These are phyloP conservation scores for Phoenicopterus ruber DNA, from an alignment of 2,113 vertebrate species.

Conservation along the genomic window DNA sequence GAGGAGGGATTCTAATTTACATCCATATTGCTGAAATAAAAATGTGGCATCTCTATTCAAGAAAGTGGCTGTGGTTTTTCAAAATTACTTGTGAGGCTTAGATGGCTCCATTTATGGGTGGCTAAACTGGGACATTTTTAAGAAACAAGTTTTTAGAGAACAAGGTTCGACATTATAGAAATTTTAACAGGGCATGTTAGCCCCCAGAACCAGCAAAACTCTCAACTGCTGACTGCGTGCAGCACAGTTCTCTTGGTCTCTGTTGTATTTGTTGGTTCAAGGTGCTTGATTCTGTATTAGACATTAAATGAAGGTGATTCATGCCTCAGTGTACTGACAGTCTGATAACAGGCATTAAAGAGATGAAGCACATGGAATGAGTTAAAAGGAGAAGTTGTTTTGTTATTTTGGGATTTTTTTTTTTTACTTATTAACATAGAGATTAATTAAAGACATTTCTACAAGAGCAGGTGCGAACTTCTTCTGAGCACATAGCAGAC, in stretches of 20 bases:
- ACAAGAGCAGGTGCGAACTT: background rate
- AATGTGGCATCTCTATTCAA: background rate
- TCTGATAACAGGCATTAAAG: background rate
- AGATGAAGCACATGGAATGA: background rate
- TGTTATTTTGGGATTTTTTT: background rate
- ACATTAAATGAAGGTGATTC: background rate
- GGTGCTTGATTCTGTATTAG: background rate
- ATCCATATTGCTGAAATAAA: background rate
- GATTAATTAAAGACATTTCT: background rate
- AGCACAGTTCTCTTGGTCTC: background rate
- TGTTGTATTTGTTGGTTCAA: background rate
- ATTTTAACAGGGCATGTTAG: background rate
- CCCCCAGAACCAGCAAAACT: background rate
- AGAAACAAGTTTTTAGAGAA: background rate
- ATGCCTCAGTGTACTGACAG: background rate
- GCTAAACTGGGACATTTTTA: background rate
- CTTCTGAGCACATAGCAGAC: background rate
- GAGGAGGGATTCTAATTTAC: background rate
- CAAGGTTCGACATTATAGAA: background rate
- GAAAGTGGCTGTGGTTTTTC: background rate
- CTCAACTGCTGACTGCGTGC: background rate
- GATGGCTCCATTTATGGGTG: background rate
- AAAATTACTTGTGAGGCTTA: background rate
- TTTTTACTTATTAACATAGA: background rate
- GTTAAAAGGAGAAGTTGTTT: background rate